Conservation (phyloP, 2,888 invertebrate genomes). For the Leucophora obtusa region DNA sequence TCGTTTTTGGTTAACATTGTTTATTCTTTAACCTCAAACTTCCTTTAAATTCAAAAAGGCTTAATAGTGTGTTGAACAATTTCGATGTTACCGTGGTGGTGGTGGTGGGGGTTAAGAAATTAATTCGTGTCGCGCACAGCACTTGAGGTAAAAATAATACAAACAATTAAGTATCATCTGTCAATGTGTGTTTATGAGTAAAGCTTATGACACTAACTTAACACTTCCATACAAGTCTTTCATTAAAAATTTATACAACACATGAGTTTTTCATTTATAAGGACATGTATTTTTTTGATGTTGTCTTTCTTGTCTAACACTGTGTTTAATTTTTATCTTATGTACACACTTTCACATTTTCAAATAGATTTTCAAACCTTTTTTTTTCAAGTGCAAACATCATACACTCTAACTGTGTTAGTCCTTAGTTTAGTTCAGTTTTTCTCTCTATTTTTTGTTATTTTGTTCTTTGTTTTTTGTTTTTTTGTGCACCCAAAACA, state of each 20-base stretch:
- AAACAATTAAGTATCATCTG: conserved; percentile 49
- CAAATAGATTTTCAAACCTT: conserved; percentile 12
- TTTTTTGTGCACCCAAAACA: conserved; percentile 25
- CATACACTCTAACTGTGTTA: conserved; percentile 6
- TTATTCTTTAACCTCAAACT: conserved; percentile 19
- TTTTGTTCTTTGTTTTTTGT: not conserved
- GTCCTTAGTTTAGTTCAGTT: conserved; percentile 18
- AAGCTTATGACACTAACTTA: conserved; percentile 52
- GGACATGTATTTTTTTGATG: conserved; percentile 29
- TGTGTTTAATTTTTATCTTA: conserved; percentile 49
- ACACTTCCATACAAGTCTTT: conserved; percentile 25
- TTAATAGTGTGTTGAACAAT: conserved; percentile 32
- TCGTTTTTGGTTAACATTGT: conserved; percentile 58
- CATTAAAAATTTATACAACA: conserved; percentile 47
- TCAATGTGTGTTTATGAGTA: conserved; percentile 23
- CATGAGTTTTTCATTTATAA: conserved; percentile 68
- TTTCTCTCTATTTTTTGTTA: not conserved
- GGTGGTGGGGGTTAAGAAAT: conserved; percentile 30
- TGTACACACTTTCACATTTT: conserved; percentile 36
- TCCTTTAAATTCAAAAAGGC: not conserved
- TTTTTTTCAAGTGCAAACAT: conserved; percentile 48
- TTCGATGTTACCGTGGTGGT: not conserved
- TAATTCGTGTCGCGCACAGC: conserved; percentile 56
- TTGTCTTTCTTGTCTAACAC: conserved; percentile 53
- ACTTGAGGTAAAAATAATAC: conserved; percentile 72